Base-by-base conservation (phyloP, 2,113 vertebrate genomes). In the Nesogale talazaci region DNA sequence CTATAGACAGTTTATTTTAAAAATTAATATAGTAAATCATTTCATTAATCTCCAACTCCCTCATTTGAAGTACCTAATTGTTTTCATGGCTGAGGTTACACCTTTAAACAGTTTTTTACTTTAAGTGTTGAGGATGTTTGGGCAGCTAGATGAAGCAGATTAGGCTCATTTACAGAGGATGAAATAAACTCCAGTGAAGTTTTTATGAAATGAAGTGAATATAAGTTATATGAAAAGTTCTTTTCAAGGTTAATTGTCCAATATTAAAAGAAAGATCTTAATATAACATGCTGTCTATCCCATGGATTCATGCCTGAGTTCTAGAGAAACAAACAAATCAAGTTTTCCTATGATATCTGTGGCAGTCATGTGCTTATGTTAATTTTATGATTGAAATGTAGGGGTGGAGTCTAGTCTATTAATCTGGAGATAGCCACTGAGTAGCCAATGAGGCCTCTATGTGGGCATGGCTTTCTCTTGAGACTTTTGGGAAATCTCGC, bases 91-190 rank as follows among this genome's bases (percentile, higher is more conserved):
- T 86, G 61, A 15, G 72, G 34, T 90, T 59, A 90, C 27, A 95
- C 36, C 23, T 80, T 93, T 92, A 90, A 84, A 59, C 22, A 63
- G 8, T 90, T 83, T 83, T 85, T 65, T 90, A 17, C 80, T 46
- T 85, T 79, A 82, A 22, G 65, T 93, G 77, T 79, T 83, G 23
- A 89, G 40, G 86, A 79, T 86, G 56, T 83, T 93, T 76, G 46
- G 52, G 29, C 75, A 82, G 23, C 16, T 78, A 61, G 77, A 22
- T 36, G 80, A 29, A 94, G 59, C 79, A 93, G 76, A 81, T 22
- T 34, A 91, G 77, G 46, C 2, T 57, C 75, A 87, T 89, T 91
- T 95, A 92, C n/a, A 88, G 34, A 94, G 67, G 40, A 83, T 89
- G 63, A 25, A 61, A 52, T 5, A 52, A 25, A 25, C 23, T 52